These are phyloP conservation scores for Neopipo cinnamomea DNA, from an alignment of 2,113 vertebrate species.

Conservation along the genomic window DNA sequence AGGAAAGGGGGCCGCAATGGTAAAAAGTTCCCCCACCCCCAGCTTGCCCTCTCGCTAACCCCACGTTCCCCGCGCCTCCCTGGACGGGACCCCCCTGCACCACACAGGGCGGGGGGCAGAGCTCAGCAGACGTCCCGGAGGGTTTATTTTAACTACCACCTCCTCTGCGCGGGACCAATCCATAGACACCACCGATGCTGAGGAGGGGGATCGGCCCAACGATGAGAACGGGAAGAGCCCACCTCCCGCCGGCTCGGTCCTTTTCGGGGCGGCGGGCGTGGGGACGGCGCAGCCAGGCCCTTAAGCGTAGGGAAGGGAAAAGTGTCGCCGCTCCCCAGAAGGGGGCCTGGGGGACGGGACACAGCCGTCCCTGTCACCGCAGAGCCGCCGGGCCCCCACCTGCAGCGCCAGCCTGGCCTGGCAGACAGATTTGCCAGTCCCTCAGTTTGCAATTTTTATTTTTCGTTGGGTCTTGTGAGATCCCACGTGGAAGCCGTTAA, in stretches of 20 bases:
- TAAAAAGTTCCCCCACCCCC: neutral
- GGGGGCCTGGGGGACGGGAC: neutral
- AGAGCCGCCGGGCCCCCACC: neutral
- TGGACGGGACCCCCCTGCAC: neutral
- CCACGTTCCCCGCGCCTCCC: neutral
- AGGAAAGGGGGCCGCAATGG: neutral
- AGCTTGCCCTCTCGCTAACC: constrained; percentile 40
- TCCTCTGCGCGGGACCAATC: neutral
- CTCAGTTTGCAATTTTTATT: neutral
- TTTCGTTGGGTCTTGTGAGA: constrained; percentile 44
- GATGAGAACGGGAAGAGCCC: neutral
- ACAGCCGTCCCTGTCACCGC: no score
- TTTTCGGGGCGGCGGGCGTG: neutral
- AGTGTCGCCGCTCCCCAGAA: neutral
- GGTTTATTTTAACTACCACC: neutral
- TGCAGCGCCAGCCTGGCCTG: neutral
- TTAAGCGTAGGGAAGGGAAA: neutral
- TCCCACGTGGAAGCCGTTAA: constrained; percentile 70
- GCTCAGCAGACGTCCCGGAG: neutral
- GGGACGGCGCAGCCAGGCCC: neutral
- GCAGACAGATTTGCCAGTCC: neutral
- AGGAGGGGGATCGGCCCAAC: neutral
- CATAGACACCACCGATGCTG: neutral
- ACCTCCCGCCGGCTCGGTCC: neutral
- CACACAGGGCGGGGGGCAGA: neutral